Evolutionary conservation across 2,888 invertebrate species (phyloP), one percentile per base, ranked within the genome.

Genomic region (Meta bourneti): DNA sequence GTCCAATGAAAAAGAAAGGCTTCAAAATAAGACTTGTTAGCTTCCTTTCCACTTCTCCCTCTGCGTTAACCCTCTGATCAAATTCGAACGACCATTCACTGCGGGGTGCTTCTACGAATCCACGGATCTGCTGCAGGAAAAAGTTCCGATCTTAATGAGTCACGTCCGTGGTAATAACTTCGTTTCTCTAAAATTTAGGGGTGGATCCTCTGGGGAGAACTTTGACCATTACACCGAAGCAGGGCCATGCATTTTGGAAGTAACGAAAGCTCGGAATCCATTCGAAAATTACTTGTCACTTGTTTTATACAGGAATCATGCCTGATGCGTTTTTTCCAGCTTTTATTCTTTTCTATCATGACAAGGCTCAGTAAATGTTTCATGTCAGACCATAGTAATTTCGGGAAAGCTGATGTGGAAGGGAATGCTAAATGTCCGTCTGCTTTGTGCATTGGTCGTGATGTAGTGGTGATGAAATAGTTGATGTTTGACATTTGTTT

Each of bases 61-160:
- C 16, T 20, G 13, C 19, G 11, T 48, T 75, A 19, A 11, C 6
- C 20, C 61, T n/a, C 52, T 8, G 34, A 20, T 51, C 74, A 75
- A 52, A 84, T 84, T 72, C 19, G 9, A n/a, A 61, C 69, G 74
- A 84, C 75, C 84, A 61, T 34, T 84, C 74, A 74, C 61, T 16
- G 34, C 54, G 20, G 34, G 74, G 74, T 75, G 11, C 13, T 48
- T 52, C 49, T n/a, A 61, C 48, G 19, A 54, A 34, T 34, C 16
- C 54, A 19, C 16, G 51, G 20, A 75, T 54, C 75, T 54, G 52
- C 52, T 34, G 54, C 54, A 48, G 54, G 77, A 16, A 77, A 86
- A 86, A 78, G 85, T 78, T 61, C 16, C 54, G 20, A 7, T 48
- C 48, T 49, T 87, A 87, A 87, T 87, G 80, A 87, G 80, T 72